These are phyloP conservation scores for Hydrocynus forskahlii DNA, from an alignment of 2,797 vertebrate species.

Conservation along the genomic window DNA sequence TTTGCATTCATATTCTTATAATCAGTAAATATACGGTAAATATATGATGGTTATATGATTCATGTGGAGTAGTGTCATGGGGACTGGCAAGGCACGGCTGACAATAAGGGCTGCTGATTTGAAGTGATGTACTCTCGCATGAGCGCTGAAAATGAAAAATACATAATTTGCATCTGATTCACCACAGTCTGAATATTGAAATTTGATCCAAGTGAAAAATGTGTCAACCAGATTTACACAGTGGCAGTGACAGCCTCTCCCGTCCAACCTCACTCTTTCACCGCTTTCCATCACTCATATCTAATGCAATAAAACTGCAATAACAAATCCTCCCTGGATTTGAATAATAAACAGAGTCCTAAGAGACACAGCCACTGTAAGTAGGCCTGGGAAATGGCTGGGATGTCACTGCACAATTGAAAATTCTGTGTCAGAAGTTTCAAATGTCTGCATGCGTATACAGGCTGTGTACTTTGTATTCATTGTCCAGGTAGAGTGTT, in stretches of 20 bases:
- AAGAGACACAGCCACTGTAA: slow-evolving; percentile 44
- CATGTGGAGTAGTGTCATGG: slow-evolving; percentile 28
- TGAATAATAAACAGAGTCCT: slow-evolving; percentile 60
- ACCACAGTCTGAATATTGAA: slow-evolving; percentile 82
- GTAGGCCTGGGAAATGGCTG: slow-evolving; percentile 46
- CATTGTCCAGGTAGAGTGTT: slow-evolving; percentile 33
- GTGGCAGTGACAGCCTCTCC: slow-evolving; percentile 59
- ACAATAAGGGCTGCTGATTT: slow-evolving; percentile 51
- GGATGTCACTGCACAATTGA: slow-evolving; percentile 48
- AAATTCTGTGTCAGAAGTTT: slow-evolving; percentile 42
- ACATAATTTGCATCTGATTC: slow-evolving; percentile 84
- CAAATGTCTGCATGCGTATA: slow-evolving; percentile 35
- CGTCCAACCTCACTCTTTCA: slow-evolving; percentile 50
- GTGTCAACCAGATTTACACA: slow-evolving; percentile 85
- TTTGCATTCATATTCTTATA: slow-evolving; percentile 42
- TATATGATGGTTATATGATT: slow-evolving; percentile 39
- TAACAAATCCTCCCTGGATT: slow-evolving; percentile 57
- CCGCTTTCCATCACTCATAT: slow-evolving; percentile 51
- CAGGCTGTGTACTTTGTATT: slow-evolving; percentile 15
- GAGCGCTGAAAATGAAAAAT: slow-evolving; percentile 56
- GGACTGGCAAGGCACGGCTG: slow-evolving; percentile 27
- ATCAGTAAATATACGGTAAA: slow-evolving; percentile 27
- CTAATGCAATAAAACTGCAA: slow-evolving; percentile 62
- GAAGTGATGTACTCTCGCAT: slow-evolving; percentile 42
- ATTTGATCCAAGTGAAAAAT: slow-evolving; percentile 87